Evolutionary conservation across 2,888 invertebrate genomes (phyloP), one percentile per base, ranked within the genome.

Genomic region (Amiota minor): DNA sequence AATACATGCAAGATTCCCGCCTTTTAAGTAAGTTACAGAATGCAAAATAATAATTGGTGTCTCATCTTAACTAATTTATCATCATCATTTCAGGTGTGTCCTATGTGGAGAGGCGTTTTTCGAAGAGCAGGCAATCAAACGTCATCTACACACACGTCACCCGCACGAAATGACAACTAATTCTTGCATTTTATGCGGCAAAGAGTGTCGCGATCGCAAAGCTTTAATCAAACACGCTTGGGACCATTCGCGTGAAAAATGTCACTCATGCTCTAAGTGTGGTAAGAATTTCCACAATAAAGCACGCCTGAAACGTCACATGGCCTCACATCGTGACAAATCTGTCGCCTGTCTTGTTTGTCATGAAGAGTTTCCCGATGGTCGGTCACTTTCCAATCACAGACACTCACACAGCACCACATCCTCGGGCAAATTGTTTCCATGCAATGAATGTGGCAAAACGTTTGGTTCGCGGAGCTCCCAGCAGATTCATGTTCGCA

Each of bases 381-480:
- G 94, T 0, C 90, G 94, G 45, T 92, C 93, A 0, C 89, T 94
- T 0, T 93, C 94, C 84, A 94, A 93, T 83, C 94, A 94, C 85
- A 90, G 94, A 64, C 93, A 94, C 84, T 93, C 93, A 72, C 93
- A 93, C 78, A 89, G 89, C 76, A 89, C 89, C 62, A 86, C 89
- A 0, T 86, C 89, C n/a, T 87, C 89, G 46, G 91, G 92, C 0
- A 91, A 94, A 75, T 93, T 95, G 73, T 96, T 96, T 86, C 95
- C 95, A 0, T 96, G 96, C 84, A 91, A 93, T 78, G 95, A 95
- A 82, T 96, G 96, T 84, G 95, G 96, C 79, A 96, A 96, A 87
- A 95, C 95, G 16, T 96, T 96, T 85, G 96, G 96, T 0, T 96
- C 96, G 16, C 92, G 95, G 12, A 95, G 95, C 83, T 95, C 95